Evolutionary conservation across 2,888 invertebrate species (phyloP).

Genomic region (Sinhomidia bicolor): DNA sequence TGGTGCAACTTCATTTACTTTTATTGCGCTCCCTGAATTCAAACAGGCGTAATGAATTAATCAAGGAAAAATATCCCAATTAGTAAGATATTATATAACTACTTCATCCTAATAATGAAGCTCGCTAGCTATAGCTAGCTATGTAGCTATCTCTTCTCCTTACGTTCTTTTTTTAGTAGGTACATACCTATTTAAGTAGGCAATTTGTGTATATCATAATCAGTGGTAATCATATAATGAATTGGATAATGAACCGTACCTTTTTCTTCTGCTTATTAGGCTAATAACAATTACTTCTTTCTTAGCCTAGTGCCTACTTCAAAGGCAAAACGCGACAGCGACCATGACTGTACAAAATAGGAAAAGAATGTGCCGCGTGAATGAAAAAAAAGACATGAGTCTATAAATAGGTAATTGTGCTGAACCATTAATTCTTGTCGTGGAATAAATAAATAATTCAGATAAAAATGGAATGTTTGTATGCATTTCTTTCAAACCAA

Average conservation of each 20-base stretch:
- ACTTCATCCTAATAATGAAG: not conserved
- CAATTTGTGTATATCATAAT: not conserved
- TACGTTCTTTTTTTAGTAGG: not conserved
- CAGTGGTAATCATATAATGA: not conserved
- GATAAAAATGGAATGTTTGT: constrained; percentile 24
- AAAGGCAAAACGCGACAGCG: not conserved
- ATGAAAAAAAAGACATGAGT: not conserved
- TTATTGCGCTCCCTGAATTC: not conserved
- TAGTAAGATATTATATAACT: not conserved
- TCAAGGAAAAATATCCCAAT: not conserved
- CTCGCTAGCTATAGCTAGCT: too few species aligned
- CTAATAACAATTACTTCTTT: too few species aligned
- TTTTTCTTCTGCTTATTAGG: not conserved
- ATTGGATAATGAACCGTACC: not conserved
- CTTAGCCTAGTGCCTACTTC: not conserved
- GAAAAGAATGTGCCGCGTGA: not conserved
- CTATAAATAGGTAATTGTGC: too few species aligned
- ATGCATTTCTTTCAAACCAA: not conserved
- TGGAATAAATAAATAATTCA: not conserved
- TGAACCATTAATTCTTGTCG: not conserved
- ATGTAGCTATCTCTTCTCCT: too few species aligned
- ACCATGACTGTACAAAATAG: not conserved
- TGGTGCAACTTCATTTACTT: not conserved
- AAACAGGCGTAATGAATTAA: not conserved
- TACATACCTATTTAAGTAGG: too few species aligned